Evolutionary conservation across 2,113 vertebrate species (phyloP), one percentile per base, ranked within the genome.

Genomic region (Nannospalax galili): DNA sequence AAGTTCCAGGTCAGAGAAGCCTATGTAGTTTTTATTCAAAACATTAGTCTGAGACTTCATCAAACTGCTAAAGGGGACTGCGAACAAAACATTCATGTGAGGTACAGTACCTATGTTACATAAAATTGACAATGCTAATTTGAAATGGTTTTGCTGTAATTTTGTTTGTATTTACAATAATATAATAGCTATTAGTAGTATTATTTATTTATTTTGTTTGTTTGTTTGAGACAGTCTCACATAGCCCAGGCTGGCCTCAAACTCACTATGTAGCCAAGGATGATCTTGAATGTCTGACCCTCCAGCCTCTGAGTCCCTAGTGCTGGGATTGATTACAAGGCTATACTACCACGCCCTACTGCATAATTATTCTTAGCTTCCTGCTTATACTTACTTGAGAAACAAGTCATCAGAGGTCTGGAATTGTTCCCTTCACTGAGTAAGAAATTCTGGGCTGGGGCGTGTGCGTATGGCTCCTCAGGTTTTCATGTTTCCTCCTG

Each of bases 141-240:
- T 74, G 48, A 26, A 77, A 69, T 84, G 32, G 7, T 85, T 91
- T 84, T 64, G 24, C n/a, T 65, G 32, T 87, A 17, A 82, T 88
- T 93, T 90, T 82, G 30, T 93, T 82, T 78, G 32, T 45, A 88
- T 80, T 67, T 58, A 19, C 32, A n/a, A n/a, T n/a, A n/a, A n/a
- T n/a, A n/a, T n/a, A n/a, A n/a, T n/a, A n/a, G n/a, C n/a, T n/a
- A n/a, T n/a, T n/a, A n/a, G n/a, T n/a, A n/a, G n/a, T n/a, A n/a
- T n/a, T n/a, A n/a, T n/a, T n/a, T n/a, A n/a, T 78, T 81, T 81
- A 19, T n/a, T 74, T 91, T 32, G 40, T 22, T 65, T n/a, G n/a
- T n/a, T 88, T 90, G 74, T 84, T 82, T 52, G 42, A 69, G 82
- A 12, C 5, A 52, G 4, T 60, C 35, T 69, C 67, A 35, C 30